A percentile compares a stretch with the other conserved stretches of the same genome.
These are phyloP conservation scores for Calliopsis andreniformis DNA, from an alignment of 1,140 invertebrate genomes.

Conservation along the genomic window DNA sequence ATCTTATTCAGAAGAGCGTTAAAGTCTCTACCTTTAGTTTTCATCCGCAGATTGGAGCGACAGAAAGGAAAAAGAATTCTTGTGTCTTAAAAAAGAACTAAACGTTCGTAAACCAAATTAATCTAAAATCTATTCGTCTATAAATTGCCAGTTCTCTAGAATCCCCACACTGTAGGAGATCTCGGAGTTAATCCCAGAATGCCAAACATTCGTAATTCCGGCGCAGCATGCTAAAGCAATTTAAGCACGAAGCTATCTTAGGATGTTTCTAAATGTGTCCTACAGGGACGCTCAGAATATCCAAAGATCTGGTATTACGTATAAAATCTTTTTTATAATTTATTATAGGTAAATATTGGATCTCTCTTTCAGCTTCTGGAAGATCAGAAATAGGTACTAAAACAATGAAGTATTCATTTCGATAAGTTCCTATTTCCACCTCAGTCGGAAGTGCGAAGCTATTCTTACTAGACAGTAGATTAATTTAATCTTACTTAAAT, in stretches of 20 bases:
- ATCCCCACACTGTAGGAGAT: background rate
- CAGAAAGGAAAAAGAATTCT: too few species aligned
- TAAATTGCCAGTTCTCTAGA: background rate
- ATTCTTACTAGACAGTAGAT: too few species aligned
- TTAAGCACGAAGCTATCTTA: slow-evolving; percentile 26
- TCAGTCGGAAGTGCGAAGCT: too few species aligned
- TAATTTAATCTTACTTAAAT: too few species aligned
- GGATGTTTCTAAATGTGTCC: slow-evolving; percentile 17
- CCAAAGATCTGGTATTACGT: background rate
- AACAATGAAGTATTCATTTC: too few species aligned
- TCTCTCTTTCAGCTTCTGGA: too few species aligned
- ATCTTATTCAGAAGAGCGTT: background rate
- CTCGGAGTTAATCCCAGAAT: slow-evolving; percentile 19
- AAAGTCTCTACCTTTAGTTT: too few species aligned
- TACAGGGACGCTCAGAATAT: background rate
- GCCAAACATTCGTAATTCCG: slow-evolving; percentile 38
- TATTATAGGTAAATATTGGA: background rate
- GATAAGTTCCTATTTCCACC: background rate
- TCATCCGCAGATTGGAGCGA: too few species aligned
- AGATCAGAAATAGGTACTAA: too few species aligned
- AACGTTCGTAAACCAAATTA: background rate
- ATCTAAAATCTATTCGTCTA: background rate
- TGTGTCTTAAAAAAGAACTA: background rate
- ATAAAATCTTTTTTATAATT: background rate
- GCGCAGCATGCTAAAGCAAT: background rate